Conservation (phyloP, 2,888 invertebrate genomes). For the Melipona beecheii region DNA sequence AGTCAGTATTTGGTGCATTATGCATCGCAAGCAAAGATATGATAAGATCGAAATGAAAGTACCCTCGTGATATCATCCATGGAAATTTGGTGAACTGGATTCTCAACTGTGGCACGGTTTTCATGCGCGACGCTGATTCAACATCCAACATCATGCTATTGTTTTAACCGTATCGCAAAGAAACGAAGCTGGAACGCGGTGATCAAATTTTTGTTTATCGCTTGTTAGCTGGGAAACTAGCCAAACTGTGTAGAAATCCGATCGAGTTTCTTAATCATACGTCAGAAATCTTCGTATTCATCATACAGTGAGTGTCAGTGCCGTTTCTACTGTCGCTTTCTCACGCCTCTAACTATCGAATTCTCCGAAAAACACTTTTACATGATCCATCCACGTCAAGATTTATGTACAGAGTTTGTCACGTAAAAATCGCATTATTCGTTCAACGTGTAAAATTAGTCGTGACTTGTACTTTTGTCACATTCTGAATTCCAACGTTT, state of each 20-base stretch:
- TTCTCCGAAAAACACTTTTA: conserved; percentile 39
- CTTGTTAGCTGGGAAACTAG: conserved; percentile 38
- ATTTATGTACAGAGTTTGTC: background rate
- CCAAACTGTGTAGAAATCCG: conserved; percentile 35
- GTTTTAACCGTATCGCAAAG: conserved; percentile 40
- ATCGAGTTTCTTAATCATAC: conserved; percentile 18
- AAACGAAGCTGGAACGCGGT: conserved; percentile 28
- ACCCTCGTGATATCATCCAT: conserved; percentile 57
- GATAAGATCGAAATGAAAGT: conserved; percentile 62
- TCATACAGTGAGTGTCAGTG: conserved; percentile 50
- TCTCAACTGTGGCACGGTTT: background rate
- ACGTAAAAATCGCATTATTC: background rate
- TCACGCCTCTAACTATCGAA: conserved; percentile 10
- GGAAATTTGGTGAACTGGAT: conserved; percentile 15
- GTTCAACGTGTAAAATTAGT: background rate
- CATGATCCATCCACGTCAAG: conserved; percentile 1
- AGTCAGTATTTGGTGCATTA: conserved; percentile 51
- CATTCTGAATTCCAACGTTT: background rate
- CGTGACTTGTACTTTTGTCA: background rate
- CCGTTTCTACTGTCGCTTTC: conserved; percentile 19
- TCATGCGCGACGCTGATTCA: conserved; percentile 4
- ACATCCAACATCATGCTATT: conserved; percentile 49
- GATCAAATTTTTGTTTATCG: conserved; percentile 48
- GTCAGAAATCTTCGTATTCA: conserved; percentile 30
- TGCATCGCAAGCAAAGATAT: conserved; percentile 46